phyloP scores from a whole-genome alignment of 2,888 invertebrate genomes.

The Lasioglossum lativentre region DNA sequence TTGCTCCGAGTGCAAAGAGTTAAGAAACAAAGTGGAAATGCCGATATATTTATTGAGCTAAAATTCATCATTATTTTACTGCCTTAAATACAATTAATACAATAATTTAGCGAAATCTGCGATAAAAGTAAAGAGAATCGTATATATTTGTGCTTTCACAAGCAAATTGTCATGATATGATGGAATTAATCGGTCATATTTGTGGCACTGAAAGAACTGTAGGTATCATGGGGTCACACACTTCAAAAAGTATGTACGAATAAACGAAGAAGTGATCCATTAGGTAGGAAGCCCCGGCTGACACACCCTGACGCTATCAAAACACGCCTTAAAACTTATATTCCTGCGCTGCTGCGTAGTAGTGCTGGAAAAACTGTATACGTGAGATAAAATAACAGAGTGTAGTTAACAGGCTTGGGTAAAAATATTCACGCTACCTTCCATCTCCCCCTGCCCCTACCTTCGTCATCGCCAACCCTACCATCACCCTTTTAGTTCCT shows the following conservation, averaged over 20 bases:
- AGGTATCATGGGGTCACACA: conserved; percentile 72
- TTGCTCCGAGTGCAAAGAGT: too few relatives aligned
- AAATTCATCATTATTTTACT: too few relatives aligned
- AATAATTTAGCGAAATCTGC: not conserved
- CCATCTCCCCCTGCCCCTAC: conserved; percentile 56
- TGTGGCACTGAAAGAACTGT: conserved; percentile 45
- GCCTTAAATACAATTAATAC: too few relatives aligned
- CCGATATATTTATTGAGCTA: too few relatives aligned
- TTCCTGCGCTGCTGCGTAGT: conserved; percentile 73
- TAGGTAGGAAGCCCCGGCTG: conserved; percentile 82
- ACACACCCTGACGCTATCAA: conserved; percentile 83
- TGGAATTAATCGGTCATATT: conserved; percentile 23
- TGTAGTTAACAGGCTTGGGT: conserved; percentile 80
- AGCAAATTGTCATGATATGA: conserved; percentile 8
- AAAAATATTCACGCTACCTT: conserved; percentile 81
- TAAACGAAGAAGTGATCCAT: conserved; percentile 81
- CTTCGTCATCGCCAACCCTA: not conserved
- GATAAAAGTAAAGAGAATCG: not conserved
- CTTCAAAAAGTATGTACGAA: conserved; percentile 74
- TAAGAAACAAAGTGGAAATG: too few relatives aligned
- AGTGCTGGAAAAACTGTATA: conserved; percentile 76
- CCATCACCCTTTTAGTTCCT: conserved; percentile 15
- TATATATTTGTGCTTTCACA: not conserved
- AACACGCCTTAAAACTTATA: conserved; percentile 84
- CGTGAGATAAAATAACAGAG: conserved; percentile 82